phyloP scores from a whole-genome alignment of 2,888 invertebrate genomes.

The Philereme vetulata region DNA sequence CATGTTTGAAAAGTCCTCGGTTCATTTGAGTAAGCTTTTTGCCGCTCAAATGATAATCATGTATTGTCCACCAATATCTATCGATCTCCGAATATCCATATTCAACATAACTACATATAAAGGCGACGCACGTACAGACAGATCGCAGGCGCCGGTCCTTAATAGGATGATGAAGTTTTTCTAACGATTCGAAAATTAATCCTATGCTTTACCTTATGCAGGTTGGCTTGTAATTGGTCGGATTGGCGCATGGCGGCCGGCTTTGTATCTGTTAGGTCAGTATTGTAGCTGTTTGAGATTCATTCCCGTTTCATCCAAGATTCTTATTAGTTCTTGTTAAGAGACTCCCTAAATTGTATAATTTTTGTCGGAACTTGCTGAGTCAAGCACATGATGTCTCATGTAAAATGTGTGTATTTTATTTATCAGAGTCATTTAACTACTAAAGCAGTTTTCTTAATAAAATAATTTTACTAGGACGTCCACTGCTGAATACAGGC shows the following conservation, averaged over 20 bases:
- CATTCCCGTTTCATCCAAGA: constrained; percentile 15
- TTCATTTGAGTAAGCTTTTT: constrained; percentile 13
- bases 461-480: too few relatives aligned
- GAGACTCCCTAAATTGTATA: neutral
- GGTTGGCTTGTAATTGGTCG: constrained; percentile 32
- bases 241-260: constrained; percentile 22
- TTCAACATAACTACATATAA: constrained; percentile 27
- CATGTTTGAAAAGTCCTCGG: neutral
- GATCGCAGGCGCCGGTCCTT: constrained; percentile 63
- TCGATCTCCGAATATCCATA: constrained; percentile 33
- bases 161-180: constrained; percentile 62
- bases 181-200: constrained; percentile 71
- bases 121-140: constrained; percentile 40
- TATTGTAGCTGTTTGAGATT: constrained; percentile 14
- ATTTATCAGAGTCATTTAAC: too few relatives aligned
- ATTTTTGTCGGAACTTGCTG: too few relatives aligned
- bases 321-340: constrained; percentile 13
- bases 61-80: constrained; percentile 31
- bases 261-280: constrained; percentile 20
- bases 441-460: too few relatives aligned
- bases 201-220: constrained; percentile 51
- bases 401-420: too few relatives aligned
- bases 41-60: constrained; percentile 23
- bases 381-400: too few relatives aligned
- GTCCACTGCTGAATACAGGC: too few relatives aligned